Conservation (phyloP, 1,140 invertebrate species). For the Neodiprion lecontei region DNA sequence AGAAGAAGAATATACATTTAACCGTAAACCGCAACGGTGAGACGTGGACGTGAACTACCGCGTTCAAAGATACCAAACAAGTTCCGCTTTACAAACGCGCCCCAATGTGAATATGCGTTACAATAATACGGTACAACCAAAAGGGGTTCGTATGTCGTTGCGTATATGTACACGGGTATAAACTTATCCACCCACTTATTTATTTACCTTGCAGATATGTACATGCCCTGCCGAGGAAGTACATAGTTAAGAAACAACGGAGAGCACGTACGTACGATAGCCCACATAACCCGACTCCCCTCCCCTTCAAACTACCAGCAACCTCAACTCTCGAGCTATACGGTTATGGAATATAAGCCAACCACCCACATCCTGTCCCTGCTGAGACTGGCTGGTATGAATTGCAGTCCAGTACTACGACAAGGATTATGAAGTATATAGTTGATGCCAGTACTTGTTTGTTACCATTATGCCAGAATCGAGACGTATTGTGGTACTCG, state of each 20-base stretch:
- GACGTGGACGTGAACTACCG: too few species aligned
- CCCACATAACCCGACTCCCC: not conserved
- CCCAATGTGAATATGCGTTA: too few species aligned
- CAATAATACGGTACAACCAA: too few species aligned
- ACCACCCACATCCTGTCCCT: not conserved
- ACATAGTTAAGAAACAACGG: slow-evolving; percentile 1
- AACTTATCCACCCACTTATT: not conserved
- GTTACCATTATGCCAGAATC: too few species aligned
- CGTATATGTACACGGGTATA: too few species aligned
- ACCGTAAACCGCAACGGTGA: too few species aligned
- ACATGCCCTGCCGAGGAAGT: not conserved
- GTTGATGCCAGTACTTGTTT: too few species aligned
- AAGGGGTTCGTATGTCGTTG: too few species aligned
- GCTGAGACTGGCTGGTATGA: not conserved
- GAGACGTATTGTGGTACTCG: too few species aligned
- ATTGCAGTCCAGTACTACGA: too few species aligned
- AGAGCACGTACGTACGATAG: not conserved
- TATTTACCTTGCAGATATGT: not conserved
- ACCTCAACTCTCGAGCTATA: not conserved
- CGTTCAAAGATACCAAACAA: not conserved
- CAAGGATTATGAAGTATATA: too few species aligned
- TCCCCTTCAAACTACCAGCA: not conserved
- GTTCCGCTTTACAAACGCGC: not conserved
- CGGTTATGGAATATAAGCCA: slow-evolving; percentile 4
- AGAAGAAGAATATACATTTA: too few species aligned